Evolutionary conservation across 2,888 invertebrate genomes (phyloP).

Genomic region (Merodon equestris): DNA sequence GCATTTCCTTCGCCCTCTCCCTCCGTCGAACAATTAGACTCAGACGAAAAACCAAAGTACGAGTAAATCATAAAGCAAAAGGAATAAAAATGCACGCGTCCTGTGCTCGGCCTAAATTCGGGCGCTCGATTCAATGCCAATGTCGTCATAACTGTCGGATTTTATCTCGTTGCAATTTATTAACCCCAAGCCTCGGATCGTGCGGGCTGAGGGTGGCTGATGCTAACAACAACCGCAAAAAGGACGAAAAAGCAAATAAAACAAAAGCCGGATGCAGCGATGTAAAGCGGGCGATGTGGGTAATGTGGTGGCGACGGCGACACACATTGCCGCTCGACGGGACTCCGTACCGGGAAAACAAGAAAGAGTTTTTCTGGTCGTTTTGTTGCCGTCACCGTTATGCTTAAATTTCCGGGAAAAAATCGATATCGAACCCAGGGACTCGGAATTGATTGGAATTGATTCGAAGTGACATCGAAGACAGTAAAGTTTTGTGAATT

Average conservation of each 20-base stretch:
- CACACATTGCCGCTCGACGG: background rate
- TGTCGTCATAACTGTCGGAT: slow-evolving; percentile 72
- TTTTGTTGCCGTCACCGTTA: slow-evolving; percentile 45
- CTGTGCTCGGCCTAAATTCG: slow-evolving; percentile 53
- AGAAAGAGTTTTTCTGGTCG: slow-evolving; percentile 57
- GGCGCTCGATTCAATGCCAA: slow-evolving; percentile 71
- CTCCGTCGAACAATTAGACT: background rate
- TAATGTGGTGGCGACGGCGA: background rate
- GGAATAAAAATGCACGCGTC: background rate
- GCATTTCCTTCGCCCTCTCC: slow-evolving; percentile 27
- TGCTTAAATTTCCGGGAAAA: slow-evolving; percentile 55
- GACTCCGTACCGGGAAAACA: background rate
- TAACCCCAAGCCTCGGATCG: background rate
- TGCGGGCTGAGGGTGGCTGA: slow-evolving; percentile 26
- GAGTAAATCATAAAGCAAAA: no score
- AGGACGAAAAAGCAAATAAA: slow-evolving; percentile 10
- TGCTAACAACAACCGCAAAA: slow-evolving; percentile 37
- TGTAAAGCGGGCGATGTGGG: slow-evolving; percentile 1
- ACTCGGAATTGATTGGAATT: slow-evolving; percentile 66
- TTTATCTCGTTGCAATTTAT: slow-evolving; percentile 71
- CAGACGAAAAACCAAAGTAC: background rate
- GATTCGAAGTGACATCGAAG: slow-evolving; percentile 64
- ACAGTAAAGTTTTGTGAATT: slow-evolving; percentile 68
- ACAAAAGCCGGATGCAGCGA: slow-evolving; percentile 32
- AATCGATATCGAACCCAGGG: slow-evolving; percentile 63